phyloP scores from a whole-genome alignment of 2,888 invertebrate species.

The Neoaliturus tenellus region DNA sequence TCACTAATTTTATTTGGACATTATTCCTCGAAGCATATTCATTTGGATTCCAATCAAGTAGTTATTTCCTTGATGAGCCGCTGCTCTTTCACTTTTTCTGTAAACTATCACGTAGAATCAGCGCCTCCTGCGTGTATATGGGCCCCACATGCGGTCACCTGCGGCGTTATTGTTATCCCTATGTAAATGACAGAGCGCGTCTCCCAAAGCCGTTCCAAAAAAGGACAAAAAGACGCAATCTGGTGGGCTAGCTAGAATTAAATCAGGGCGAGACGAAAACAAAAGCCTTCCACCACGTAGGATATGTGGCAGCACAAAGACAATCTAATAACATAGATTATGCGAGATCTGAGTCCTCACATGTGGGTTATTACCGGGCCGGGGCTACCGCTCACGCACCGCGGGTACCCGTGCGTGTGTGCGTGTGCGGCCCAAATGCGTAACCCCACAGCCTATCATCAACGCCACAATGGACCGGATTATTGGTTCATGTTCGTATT shows the following conservation, averaged over 20 bases:
- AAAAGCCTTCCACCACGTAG: conserved; percentile 27
- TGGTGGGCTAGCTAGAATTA: conserved; percentile 6
- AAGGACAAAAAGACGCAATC: conserved; percentile 39
- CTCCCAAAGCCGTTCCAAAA: conserved; percentile 1
- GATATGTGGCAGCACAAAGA: conserved; percentile 33
- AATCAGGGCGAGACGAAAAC: conserved; percentile 45
- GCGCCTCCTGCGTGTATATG: too few species aligned
- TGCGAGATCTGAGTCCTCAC: neutral
- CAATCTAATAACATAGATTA: conserved; percentile 50
- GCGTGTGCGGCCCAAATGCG: conserved; percentile 28
- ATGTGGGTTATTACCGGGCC: conserved; percentile 28
- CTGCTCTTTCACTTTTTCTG: too few species aligned
- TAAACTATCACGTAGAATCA: too few species aligned
- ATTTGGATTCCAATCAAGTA: too few species aligned
- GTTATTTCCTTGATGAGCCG: too few species aligned
- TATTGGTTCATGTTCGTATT: conserved; percentile 49
- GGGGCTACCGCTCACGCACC: conserved; percentile 24
- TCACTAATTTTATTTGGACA: too few species aligned
- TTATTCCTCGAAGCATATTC: too few species aligned
- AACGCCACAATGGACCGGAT: conserved; percentile 41
- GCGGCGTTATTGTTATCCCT: neutral
- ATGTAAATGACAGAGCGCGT: neutral
- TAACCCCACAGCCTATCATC: conserved; percentile 51
- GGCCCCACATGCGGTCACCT: neutral
- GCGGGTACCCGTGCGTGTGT: neutral